These are phyloP conservation scores for Luidia sarsii DNA, from an alignment of 53 echinoderm and acorn worm genomes.

Conservation along the genomic window DNA sequence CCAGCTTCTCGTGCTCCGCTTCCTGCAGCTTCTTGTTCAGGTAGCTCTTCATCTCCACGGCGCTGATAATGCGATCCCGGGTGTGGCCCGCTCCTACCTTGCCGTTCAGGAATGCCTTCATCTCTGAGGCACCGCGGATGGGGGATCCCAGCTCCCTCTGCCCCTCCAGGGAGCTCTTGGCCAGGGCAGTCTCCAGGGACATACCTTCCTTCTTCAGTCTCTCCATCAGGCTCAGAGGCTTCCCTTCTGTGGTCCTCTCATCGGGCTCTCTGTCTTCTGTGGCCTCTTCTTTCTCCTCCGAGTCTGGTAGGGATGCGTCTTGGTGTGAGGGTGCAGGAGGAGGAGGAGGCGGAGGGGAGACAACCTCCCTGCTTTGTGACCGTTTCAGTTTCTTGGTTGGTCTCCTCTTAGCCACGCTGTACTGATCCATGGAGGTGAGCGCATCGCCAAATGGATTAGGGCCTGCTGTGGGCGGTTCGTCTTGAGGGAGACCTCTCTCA, in stretches of 20 bases:
- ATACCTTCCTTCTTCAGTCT: slow-evolving; percentile 15
- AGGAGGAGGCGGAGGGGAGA: neutral
- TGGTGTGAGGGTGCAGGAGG: neutral
- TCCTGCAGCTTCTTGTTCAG: slow-evolving; percentile 56
- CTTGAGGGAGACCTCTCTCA: neutral
- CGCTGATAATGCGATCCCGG: slow-evolving; percentile 41
- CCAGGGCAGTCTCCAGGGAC: slow-evolving; percentile 1
- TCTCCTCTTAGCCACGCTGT: neutral
- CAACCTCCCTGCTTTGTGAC: slow-evolving; percentile 20
- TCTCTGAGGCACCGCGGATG: slow-evolving; percentile 47
- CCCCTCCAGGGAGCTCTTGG: slow-evolving; percentile 10
- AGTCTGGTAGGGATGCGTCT: neutral
- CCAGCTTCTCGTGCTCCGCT: slow-evolving; percentile 29
- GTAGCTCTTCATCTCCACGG: slow-evolving; percentile 64
- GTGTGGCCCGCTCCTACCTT: neutral
- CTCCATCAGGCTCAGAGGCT: slow-evolving; percentile 31
- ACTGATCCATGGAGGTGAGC: slow-evolving; percentile 31
- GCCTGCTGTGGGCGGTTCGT: neutral
- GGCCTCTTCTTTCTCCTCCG: no score
- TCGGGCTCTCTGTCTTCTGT: no score
- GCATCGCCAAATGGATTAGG: slow-evolving; percentile 35
- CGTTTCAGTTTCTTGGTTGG: slow-evolving; percentile 36
- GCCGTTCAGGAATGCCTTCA: slow-evolving; percentile 61
- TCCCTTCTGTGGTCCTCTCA: neutral
- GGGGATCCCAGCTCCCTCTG: slow-evolving; percentile 13